A percentile compares a stretch with the other conserved stretches of the same genome.
Evolutionary conservation across 2,113 vertebrate genomes (phyloP).

Genomic region (Rhinogobius similis): DNA sequence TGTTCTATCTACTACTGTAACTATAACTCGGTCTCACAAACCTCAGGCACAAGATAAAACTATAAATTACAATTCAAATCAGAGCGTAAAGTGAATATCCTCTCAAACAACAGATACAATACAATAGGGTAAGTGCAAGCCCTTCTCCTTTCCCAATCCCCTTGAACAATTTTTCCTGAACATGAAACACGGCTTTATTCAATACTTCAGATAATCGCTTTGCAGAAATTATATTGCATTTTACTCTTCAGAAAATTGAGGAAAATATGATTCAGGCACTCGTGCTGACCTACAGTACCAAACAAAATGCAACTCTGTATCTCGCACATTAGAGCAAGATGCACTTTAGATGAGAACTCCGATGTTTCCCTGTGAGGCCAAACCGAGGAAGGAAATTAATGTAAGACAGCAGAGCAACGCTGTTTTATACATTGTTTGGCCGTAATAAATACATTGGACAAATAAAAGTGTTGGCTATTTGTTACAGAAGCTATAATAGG

Average conservation of each 20-base stretch:
- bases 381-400: not conserved
- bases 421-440: not conserved
- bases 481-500: not conserved
- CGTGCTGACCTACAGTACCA: not conserved
- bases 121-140: not conserved
- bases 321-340: conserved; percentile 21
- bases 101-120: not conserved
- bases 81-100: not conserved
- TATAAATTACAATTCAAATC: not conserved
- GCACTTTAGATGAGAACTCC: conserved; percentile 48
- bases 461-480: not conserved
- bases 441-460: not conserved
- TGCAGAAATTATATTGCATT: conserved; percentile 4
- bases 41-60: no score
- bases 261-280: conserved; percentile 2
- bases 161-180: not conserved
- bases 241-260: conserved; percentile 1
- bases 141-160: conserved; percentile 22
- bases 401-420: not conserved
- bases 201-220: not conserved
- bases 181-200: not conserved
- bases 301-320: conserved; percentile 19
- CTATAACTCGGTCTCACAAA: no score
- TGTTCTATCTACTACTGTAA: no score
- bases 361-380: conserved; percentile 2